A percentile compares a stretch with the other conserved stretches of the same genome.
Evolutionary conservation across 2,888 invertebrate genomes (phyloP).

Genomic region (Caenorhabditis wallacei): DNA sequence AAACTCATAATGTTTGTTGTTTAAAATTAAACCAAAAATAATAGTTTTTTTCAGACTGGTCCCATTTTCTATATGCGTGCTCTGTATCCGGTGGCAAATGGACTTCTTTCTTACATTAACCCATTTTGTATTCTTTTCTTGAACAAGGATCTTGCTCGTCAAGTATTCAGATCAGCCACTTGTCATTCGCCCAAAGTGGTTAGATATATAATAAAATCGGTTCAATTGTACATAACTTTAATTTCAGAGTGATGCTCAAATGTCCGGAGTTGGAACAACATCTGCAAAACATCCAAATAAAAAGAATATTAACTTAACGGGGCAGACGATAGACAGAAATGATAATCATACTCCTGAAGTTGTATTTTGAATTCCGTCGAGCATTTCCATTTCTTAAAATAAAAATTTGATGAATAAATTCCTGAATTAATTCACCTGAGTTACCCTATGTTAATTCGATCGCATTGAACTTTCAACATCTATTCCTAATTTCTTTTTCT

Average conservation of each 20-base stretch:
- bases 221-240: not conserved
- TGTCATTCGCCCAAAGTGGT: conserved; percentile 37
- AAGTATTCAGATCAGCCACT: conserved; percentile 21
- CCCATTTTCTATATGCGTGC: conserved; percentile 58
- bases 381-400: no score
- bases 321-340: not conserved
- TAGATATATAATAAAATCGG: not conserved
- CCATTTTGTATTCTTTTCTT: conserved; percentile 53
- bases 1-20: conserved; percentile 38
- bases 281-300: not conserved
- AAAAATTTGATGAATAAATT: no score
- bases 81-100: conserved; percentile 49
- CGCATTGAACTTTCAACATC: conserved; percentile 14
- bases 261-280: conserved; percentile 13
- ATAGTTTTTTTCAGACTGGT: conserved; percentile 36
- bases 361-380: not conserved
- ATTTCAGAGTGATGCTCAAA: conserved; percentile 42
- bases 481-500: conserved; percentile 1
- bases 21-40: no score
- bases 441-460: not conserved
- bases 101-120: conserved; percentile 59
- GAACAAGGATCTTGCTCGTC: conserved; percentile 42
- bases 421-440: not conserved
- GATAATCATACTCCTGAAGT: not conserved
- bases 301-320: not conserved